Evolutionary conservation across 2,888 invertebrate genomes (phyloP), one percentile per base, ranked within the genome.

Genomic region (Argynnis bischoffii): DNA sequence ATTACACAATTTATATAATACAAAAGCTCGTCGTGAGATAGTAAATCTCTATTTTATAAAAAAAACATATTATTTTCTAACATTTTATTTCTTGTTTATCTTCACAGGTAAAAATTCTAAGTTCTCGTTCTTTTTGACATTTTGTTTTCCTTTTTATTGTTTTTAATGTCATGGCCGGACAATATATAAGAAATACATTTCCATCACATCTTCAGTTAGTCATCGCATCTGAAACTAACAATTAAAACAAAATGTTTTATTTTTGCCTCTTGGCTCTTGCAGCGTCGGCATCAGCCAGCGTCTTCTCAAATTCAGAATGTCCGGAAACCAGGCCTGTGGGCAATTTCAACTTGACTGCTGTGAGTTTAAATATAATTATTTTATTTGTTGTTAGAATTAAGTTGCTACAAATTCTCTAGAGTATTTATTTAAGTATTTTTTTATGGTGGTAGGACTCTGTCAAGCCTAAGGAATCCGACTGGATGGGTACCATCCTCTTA

Each of bases 311-410:
- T 15, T 86, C 86, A 1, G 75, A 78, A 21, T 90, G 90, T 60
- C 88, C 88, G 14, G 84, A 84, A 0, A 73, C 87, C 48, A 85
- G 85, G 70, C 81, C 87, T 3, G 82, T 88, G 14, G 79, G 82
- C 60, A 84, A 88, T 70, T 88, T 90, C 78, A 85, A 90, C 67
- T 67, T 89, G 1, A 79, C 85, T 26, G 84, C 76, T 16, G 80
- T 81, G 72, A 79, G 80, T 18, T 18, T 18, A 2, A 18, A 18
- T 1, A 18, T 18, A 18, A 18, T 18, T 18, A 18, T 18, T 18
- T 18, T 18, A 18, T 18, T 18, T 18, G 18, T 18, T 1, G 18
- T 18, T 18, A 18, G 18, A 18, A 18, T 18, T 18, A 18, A 18
- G 18, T 18, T 18, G 18, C 18, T 18, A 18, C 18, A 18, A 18